Conservation (phyloP, 2,797 vertebrate species). For the Lophius americanus region DNA sequence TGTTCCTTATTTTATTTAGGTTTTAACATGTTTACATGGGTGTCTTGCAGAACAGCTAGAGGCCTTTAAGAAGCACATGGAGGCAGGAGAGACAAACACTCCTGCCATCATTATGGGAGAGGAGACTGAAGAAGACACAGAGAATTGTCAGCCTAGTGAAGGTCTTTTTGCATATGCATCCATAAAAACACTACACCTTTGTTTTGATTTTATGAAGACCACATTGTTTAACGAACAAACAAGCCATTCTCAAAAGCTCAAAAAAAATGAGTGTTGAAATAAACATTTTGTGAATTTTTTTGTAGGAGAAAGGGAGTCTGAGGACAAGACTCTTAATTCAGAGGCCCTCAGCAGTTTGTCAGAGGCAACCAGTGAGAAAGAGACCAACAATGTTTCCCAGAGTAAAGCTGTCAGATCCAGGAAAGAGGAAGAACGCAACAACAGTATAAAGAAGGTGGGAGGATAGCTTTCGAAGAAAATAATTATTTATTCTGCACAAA, state of each 20-base stretch:
- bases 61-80: conserved; percentile 97
- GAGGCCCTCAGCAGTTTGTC: conserved; percentile 89
- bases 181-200: no score
- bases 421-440: conserved; percentile 86
- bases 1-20: background rate
- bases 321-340: conserved; percentile 91
- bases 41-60: conserved; percentile 91
- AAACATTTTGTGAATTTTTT: conserved; percentile 10
- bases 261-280: no score
- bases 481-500: no score
- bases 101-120: conserved; percentile 94
- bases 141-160: conserved; percentile 83
- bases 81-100: conserved; percentile 93
- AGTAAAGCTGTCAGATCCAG: conserved; percentile 60
- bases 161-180: background rate
- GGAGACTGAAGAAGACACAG: conserved; percentile 93
- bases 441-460: conserved; percentile 91
- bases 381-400: conserved; percentile 76
- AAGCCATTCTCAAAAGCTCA: no score
- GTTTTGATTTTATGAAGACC: background rate
- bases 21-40: conserved; percentile 14
- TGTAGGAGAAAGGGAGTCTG: conserved; percentile 78
- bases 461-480: background rate
- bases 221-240: background rate
- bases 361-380: conserved; percentile 89